Base-by-base conservation (phyloP, 2,113 vertebrate species). In the Mohoua ochrocephala region DNA sequence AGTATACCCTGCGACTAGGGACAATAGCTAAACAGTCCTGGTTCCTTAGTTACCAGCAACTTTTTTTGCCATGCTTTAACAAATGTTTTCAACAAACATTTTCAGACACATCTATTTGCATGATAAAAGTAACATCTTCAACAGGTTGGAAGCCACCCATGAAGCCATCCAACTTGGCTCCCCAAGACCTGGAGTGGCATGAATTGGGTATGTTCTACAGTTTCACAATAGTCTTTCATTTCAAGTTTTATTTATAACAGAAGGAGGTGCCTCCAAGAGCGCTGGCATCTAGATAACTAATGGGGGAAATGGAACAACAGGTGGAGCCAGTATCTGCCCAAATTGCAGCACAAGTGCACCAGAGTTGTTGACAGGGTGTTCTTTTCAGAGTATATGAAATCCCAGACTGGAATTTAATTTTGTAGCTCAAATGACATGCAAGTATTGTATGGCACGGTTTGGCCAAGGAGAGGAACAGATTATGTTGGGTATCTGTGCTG, bases 181-280 rank as follows among this genome's bases (percentile, higher is more conserved):
- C 30, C 68, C 27, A 60, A 33, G 78, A 65, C 88, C 28, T 49
- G 35, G 14, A 65, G 54, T 26, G 69, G n/a, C 84, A 82, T 20
- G 49, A 94, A 91, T 68, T 83, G 14, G 75, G n/a, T 89, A 28
- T 15, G 35, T 64, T 81, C 33, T 82, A 41, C 14, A 24, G n/a
- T 76, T 71, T 78, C 42, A 70, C 30, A 81, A 37, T 71, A 80
- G 56, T 78, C 39, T 94, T 95, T 85, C 28, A 90, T 83, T 87
- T 91, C 59, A 64, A 71, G 82, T 86, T 94, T 80, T 79, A 74
- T 85, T 92, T 96, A 45, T 76, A 94, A 87, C 63, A 85, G 22
- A 44, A 91, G 39, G 61, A 89, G 80, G 31, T 95, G 26, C 64
- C 54, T 88, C 65, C 73, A 84, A 93, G 52, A 10, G 31, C 91